Evolutionary conservation across 2,888 invertebrate genomes (phyloP).

Genomic region (Drosophila helvetica): DNA sequence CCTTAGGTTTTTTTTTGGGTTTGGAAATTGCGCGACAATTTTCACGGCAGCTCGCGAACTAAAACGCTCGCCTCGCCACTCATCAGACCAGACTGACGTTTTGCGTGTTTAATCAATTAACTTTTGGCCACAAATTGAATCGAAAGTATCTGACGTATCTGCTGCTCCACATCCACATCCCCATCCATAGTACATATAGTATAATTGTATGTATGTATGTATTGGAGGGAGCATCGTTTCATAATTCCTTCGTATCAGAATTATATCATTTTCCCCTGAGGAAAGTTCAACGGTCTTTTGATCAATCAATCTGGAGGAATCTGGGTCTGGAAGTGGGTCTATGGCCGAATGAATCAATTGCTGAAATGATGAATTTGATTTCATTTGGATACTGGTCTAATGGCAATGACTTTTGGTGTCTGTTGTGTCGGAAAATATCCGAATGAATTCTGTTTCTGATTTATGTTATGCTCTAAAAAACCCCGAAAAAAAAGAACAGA

Average conservation of each 20-base stretch:
- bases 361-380: slow-evolving; percentile 36
- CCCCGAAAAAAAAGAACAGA: not conserved
- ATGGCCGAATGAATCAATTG: slow-evolving; percentile 32
- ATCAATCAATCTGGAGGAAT: slow-evolving; percentile 5
- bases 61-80: not conserved
- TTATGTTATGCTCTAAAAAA: slow-evolving; percentile 46
- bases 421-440: slow-evolving; percentile 4
- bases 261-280: slow-evolving; percentile 21
- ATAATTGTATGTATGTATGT: too few species aligned
- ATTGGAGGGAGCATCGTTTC: slow-evolving; percentile 1
- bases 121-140: slow-evolving; percentile 35
- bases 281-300: slow-evolving; percentile 36
- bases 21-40: slow-evolving; percentile 34
- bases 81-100: not conserved
- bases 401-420: slow-evolving; percentile 33
- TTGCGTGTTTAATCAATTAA: slow-evolving; percentile 46
- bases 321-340: not conserved
- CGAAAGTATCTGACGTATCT: slow-evolving; percentile 18
- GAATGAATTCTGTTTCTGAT: slow-evolving; percentile 43
- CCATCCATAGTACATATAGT: not conserved
- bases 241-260: slow-evolving; percentile 29
- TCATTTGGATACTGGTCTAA: slow-evolving; percentile 2
- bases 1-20: slow-evolving; percentile 3
- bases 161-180: slow-evolving; percentile 6
- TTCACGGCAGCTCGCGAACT: slow-evolving; percentile 34